Conservation (phyloP, 2,113 vertebrate genomes). For the Tupaia chinensis region DNA sequence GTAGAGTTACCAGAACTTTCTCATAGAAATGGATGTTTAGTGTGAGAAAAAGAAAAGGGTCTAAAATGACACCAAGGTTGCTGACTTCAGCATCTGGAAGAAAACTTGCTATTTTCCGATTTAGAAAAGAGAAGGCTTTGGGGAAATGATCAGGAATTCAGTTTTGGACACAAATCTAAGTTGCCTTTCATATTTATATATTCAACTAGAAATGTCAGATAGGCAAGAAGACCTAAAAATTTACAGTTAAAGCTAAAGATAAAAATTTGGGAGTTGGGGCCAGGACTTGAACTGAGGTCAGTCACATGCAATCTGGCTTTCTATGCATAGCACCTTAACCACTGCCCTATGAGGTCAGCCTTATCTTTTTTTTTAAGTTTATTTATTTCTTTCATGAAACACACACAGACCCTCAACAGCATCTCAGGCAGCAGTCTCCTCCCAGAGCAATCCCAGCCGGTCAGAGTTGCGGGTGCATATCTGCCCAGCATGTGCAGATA, state of each 20-base stretch:
- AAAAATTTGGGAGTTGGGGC: background rate
- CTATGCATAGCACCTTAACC: no score
- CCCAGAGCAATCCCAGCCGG: no score
- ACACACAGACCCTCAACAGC: no score
- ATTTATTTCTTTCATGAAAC: no score
- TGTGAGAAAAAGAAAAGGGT: background rate
- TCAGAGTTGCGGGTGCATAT: no score
- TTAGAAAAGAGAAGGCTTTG: background rate
- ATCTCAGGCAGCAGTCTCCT: no score
- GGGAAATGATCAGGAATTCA: background rate
- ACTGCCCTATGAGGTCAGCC: no score
- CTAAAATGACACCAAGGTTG: background rate
- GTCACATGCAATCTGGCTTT: no score
- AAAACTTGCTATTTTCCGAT: conserved; percentile 19
- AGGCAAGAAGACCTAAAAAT: background rate
- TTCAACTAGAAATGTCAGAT: background rate
- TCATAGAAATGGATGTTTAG: background rate
- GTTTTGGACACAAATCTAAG: background rate
- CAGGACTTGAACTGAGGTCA: no score
- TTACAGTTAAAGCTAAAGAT: background rate
- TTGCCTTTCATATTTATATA: background rate
- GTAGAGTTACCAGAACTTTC: background rate
- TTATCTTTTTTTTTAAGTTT: no score
- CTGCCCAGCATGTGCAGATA: no score
- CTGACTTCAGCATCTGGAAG: background rate